phyloP scores from a whole-genome alignment of 2,797 vertebrate genomes.

The Molossus molossus region DNA sequence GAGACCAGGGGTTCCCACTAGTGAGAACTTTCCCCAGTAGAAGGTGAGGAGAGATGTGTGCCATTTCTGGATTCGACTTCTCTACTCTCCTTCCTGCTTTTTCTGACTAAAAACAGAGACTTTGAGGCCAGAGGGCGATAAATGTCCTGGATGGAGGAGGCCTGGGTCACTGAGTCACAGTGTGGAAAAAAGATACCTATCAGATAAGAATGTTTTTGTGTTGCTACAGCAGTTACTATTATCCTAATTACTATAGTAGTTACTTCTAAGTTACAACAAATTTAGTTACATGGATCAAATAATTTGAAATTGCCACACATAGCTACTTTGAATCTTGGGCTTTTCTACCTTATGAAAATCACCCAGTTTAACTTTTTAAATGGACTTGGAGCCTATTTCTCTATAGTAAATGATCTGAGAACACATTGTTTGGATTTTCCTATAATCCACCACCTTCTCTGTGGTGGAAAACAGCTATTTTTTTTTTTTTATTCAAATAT shows the following conservation, averaged over 20 bases:
- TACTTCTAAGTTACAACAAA: neutral
- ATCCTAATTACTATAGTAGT: neutral
- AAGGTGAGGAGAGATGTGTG: neutral
- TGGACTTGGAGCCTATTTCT: neutral
- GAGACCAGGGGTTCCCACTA: neutral
- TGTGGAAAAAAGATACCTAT: neutral
- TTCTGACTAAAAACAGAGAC: neutral
- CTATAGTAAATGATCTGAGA: neutral
- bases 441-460: neutral
- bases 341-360: neutral
- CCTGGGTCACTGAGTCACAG: neutral
- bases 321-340: neutral
- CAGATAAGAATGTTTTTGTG: neutral
- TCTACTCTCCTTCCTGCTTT: neutral
- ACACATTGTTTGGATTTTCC: neutral
- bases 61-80: neutral
- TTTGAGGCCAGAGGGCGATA: neutral
- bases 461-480: neutral
- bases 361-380: neutral
- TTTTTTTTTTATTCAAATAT: neutral
- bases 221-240: neutral
- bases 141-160: neutral
- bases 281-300: neutral
- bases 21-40: neutral
- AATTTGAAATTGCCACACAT: neutral